Evolutionary conservation across 2,113 vertebrate species (phyloP).

Genomic region (Ciconia boyciana): DNA sequence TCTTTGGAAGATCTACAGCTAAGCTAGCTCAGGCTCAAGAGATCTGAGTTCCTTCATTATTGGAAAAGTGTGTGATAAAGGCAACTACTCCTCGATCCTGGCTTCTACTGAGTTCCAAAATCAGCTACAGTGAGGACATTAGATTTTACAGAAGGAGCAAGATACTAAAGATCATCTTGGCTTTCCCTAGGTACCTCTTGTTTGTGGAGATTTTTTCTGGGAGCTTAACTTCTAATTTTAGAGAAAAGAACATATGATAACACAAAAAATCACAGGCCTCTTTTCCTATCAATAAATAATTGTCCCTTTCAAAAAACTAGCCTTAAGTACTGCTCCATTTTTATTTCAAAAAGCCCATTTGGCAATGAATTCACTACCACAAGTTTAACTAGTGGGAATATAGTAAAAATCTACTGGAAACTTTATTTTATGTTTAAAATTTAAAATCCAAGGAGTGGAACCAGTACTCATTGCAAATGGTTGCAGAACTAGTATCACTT

Average conservation of each 20-base stretch:
- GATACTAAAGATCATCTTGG: neutral
- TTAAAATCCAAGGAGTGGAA: neutral
- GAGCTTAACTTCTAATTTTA: neutral
- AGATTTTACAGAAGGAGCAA: neutral
- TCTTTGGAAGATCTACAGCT: neutral
- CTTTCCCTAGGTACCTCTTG: neutral
- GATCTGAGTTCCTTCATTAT: neutral
- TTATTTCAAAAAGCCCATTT: neutral
- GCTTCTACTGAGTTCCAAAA: neutral
- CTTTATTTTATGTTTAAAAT: neutral
- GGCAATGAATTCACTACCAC: neutral
- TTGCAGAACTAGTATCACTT: neutral
- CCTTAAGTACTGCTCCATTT: neutral
- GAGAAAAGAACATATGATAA: neutral
- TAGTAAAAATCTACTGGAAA: neutral
- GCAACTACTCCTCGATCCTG: neutral
- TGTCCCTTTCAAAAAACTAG: neutral
- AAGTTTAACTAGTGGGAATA: neutral
- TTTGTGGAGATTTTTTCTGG: neutral
- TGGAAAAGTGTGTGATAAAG: neutral
- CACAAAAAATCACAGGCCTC: neutral
- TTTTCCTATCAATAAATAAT: neutral
- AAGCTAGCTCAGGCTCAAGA: neutral
- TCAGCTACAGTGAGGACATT: neutral
- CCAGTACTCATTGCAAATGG: neutral